Base-by-base conservation (phyloP, 1,140 invertebrate genomes). In the Druon quercuslanigerum region DNA sequence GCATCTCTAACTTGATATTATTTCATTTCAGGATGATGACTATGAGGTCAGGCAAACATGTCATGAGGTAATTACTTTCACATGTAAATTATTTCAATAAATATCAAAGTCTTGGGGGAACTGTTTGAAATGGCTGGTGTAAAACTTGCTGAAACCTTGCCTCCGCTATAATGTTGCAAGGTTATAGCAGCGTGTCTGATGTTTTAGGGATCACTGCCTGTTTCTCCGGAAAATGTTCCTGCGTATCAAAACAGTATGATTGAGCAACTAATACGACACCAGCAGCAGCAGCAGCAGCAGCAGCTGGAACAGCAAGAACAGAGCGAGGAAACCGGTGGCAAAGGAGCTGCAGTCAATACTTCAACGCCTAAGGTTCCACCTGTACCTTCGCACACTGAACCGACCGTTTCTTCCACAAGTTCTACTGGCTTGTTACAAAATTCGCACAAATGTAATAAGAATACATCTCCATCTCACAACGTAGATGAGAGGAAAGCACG, bases 171-270 rank as follows among this genome's bases (percentile, higher is more conserved):
- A 11, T 13, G 51, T 74, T 56, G 0, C 9, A 51, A 73, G 77
- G 80, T 78, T 76, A 80, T 76, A 83, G 78, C 77, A 78, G 66
- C 50, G 72, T 81, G 79, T 73, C 75, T 71, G 71, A 75, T 77
- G 78, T 83, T 86, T 80, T 78, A 90, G 88, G 83, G 78, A 6
- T 89, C 89, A 40, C 6, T 46, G 56, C 85, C 87, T 33, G 82
- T 85, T 87, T 75, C 81, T 50, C 76, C 80, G 71, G 79, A 84
- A 80, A 87, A 89, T 75, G 79, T 89, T 72, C 91, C 91, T 40
- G 91, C 92, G 50, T 93, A 93, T 77, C 92, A 93, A 82, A 93
- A 93, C 78, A 92, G 91, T 77, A 87, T 92, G 82, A 93, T 93
- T 74, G 92, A 92, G 80, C 91, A 92, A 77, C 73, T 93, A 79